Conservation (phyloP, 2,888 invertebrate genomes). For the Auanema freiburgensis region DNA sequence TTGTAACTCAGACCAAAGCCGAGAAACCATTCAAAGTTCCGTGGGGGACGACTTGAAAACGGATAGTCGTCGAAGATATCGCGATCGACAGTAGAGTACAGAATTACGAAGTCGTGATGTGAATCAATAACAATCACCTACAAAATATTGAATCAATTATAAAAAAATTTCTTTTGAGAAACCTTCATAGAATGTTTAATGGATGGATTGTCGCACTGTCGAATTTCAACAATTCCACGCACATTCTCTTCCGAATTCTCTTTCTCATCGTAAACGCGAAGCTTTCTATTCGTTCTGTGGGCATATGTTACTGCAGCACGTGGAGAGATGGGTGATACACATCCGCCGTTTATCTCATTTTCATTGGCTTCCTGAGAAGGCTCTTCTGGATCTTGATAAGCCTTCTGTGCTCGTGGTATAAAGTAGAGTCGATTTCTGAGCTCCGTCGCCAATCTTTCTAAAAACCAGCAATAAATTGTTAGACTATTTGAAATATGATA, state of each 20-base stretch:
- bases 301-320: conserved; percentile 17
- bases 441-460: conserved; percentile 13
- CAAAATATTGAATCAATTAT: conserved; percentile 21
- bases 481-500: conserved; percentile 18
- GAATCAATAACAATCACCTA: conserved; percentile 16
- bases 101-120: conserved; percentile 15
- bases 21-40: conserved; percentile 12
- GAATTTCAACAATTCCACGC: conserved; percentile 14
- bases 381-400: conserved; percentile 10
- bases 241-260: conserved; percentile 12
- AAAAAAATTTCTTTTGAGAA: conserved; percentile 18
- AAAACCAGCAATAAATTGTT: no score
- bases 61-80: conserved; percentile 18
- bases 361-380: conserved; percentile 3
- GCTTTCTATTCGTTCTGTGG: conserved; percentile 8
- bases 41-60: conserved; percentile 6
- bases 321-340: conserved; percentile 13
- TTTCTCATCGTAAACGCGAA: conserved; percentile 14
- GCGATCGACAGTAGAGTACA: conserved; percentile 6
- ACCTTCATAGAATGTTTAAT: conserved; percentile 15
- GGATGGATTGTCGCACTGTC: conserved; percentile 5
- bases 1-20: conserved; percentile 17
- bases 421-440: conserved; percentile 13
- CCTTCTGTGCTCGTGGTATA: conserved; percentile 17
- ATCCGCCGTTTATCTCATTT: conserved; percentile 13